phyloP scores from a whole-genome alignment of 2,797 vertebrate species.

The Syngnathus acus region DNA sequence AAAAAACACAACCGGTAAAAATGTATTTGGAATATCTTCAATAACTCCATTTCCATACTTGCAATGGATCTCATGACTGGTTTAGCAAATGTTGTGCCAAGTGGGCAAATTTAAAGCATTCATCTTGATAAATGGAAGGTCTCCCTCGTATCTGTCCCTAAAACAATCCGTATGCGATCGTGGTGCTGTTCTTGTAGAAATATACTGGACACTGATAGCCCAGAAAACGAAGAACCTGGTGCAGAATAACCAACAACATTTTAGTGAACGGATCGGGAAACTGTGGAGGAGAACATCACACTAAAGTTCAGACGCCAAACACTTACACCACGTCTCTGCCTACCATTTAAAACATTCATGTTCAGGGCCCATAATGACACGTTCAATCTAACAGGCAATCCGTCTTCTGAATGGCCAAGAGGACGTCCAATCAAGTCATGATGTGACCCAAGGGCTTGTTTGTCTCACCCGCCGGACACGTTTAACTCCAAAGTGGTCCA shows the following conservation, averaged over 20 bases:
- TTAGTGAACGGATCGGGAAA: not conserved
- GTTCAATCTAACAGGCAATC: conserved; percentile 16
- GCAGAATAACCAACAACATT: not conserved
- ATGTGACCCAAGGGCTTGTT: conserved; percentile 14
- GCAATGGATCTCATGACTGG: not conserved
- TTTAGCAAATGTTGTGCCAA: not conserved
- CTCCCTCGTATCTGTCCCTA: not conserved
- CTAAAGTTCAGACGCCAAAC: not conserved
- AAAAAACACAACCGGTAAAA: not conserved
- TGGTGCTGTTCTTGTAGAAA: not conserved
- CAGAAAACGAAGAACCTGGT: not conserved
- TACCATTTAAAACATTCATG: conserved; percentile 13
- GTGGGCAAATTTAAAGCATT: not conserved
- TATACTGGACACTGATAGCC: not conserved
- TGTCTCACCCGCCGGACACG: conserved; percentile 21
- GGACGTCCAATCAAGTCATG: conserved; percentile 2
- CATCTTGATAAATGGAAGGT: not conserved
- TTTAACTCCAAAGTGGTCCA: conserved; percentile 12
- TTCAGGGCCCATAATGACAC: conserved; percentile 8
- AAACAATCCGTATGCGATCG: not conserved
- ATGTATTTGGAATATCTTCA: not conserved
- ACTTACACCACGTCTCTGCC: conserved; percentile 5
- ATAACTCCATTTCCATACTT: not conserved
- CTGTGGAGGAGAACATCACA: not conserved
- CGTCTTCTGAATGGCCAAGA: conserved; percentile 14